phyloP scores from a whole-genome alignment of 1,140 invertebrate genomes.

The Formica selysi region DNA sequence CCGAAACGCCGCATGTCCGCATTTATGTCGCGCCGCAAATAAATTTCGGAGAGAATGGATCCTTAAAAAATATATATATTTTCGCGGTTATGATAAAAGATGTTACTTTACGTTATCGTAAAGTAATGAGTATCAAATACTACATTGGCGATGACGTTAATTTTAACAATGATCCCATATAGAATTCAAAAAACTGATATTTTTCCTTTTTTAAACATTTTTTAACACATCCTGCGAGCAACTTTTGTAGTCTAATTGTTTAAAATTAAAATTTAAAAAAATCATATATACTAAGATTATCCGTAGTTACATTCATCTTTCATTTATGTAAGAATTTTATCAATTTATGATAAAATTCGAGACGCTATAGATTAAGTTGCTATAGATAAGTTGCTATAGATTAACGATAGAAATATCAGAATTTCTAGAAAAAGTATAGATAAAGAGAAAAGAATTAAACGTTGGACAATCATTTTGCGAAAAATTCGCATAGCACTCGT shows the following conservation, averaged over 20 bases:
- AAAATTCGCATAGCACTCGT: slow-evolving; percentile 73
- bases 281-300: not conserved
- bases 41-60: slow-evolving; percentile 56
- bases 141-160: not conserved
- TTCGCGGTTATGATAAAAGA: slow-evolving; percentile 17
- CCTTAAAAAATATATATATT: not conserved
- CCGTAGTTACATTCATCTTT: not conserved
- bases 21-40: slow-evolving; percentile 68
- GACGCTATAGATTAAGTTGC: not conserved
- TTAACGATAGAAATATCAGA: not conserved
- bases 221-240: not conserved
- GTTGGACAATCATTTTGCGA: slow-evolving; percentile 66
- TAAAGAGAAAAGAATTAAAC: slow-evolving; percentile 38
- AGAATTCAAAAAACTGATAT: not conserved
- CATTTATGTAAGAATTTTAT: not conserved
- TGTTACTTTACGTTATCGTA: slow-evolving; percentile 15
- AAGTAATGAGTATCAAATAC: not conserved
- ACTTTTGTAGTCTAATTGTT: not conserved
- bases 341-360: not conserved
- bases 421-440: slow-evolving; percentile 17
- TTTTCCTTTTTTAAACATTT: not conserved
- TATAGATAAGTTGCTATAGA: not conserved
- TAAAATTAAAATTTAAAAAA: not conserved
- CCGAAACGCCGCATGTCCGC: slow-evolving; percentile 52
- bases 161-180: not conserved